These are phyloP conservation scores for Phoeniculus purpureus DNA, from an alignment of 2,797 vertebrate species.

Conservation along the genomic window DNA sequence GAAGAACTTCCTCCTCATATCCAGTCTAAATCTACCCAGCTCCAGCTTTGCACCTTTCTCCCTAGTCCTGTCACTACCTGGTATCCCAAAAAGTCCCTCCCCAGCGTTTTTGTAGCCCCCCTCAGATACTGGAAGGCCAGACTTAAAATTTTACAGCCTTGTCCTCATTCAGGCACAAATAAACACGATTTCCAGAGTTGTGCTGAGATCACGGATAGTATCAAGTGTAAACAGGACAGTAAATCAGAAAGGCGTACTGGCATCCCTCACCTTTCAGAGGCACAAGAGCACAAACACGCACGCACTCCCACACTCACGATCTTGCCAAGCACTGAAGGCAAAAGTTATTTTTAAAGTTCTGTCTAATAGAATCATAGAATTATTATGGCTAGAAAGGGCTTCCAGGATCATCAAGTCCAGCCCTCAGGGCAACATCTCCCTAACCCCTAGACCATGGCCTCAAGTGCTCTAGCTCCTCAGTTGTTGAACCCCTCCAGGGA, in stretches of 20 bases:
- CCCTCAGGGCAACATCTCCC: no score
- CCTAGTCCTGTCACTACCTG: background rate
- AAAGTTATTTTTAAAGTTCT: constrained; percentile 33
- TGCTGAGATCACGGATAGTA: constrained; percentile 47
- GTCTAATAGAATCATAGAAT: background rate
- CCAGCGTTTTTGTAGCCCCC: no score
- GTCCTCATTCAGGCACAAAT: constrained; percentile 19
- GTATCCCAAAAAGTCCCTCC: no score
- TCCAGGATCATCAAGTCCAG: no score
- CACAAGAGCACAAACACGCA: background rate
- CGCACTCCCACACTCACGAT: background rate
- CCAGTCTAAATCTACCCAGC: no score
- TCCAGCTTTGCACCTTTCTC: no score
- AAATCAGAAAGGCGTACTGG: constrained; percentile 21
- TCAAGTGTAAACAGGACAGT: constrained; percentile 7
- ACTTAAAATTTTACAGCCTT: constrained; percentile 1
- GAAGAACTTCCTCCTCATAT: no score
- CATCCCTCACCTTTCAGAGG: constrained; percentile 21
- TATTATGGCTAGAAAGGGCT: no score
- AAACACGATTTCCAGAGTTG: constrained; percentile 2
- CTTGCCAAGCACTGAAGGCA: constrained; percentile 18
- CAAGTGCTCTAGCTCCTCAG: no score
- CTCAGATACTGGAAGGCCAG: no score
- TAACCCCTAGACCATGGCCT: no score
- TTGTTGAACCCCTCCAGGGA: no score